Base-by-base conservation (phyloP, 2,888 invertebrate species). In the Cantharis flavilabris region DNA sequence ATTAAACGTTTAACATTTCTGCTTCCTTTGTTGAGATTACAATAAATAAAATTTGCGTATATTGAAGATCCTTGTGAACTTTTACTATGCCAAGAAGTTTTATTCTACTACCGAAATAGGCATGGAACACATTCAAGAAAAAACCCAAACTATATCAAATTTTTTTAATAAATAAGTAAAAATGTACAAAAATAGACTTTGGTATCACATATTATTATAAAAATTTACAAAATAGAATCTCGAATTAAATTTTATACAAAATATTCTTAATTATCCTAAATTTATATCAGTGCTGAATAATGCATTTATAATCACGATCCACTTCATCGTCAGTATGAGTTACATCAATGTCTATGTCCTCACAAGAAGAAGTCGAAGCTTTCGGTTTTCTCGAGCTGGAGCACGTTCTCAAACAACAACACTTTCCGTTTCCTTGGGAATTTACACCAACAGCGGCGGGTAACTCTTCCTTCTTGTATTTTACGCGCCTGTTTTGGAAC, bases 401-500 rank as follows among this genome's bases (percentile, higher is more conserved):
- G 28, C 91, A 91, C 0, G 90, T 89, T 49, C 90, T 85, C 77
- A 90, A 83, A 76, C 91, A 91, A 81, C 90, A 90, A 81, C 91
- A 91, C 81, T 90, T 90, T n/a, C 80, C 69, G 23, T 79, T 77
- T 14, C 80, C 30, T 11, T 79, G 67, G 2, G 49, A n/a, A 28
- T 64, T 71, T 16, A 80, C 83, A 70, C 28, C 80, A 28, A 80
- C 81, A 18, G 77, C 81, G 11, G 76, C 80, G 9, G 94, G 94
- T 9, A 92, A 88, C 84, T 95, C 95, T 81, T 97, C 97, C 85
- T 97, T 98, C 91, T 98, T 98, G 88, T 96, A 92, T 87, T 98
- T 98, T 0, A 98, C 98, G 2, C 97, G 91, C 7, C 97, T 92
- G 88, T 98, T 98, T 87, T 98, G 97, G 88, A 98, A 98, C 98